phyloP scores from a whole-genome alignment of 1,140 invertebrate species.

The Limonius californicus region DNA sequence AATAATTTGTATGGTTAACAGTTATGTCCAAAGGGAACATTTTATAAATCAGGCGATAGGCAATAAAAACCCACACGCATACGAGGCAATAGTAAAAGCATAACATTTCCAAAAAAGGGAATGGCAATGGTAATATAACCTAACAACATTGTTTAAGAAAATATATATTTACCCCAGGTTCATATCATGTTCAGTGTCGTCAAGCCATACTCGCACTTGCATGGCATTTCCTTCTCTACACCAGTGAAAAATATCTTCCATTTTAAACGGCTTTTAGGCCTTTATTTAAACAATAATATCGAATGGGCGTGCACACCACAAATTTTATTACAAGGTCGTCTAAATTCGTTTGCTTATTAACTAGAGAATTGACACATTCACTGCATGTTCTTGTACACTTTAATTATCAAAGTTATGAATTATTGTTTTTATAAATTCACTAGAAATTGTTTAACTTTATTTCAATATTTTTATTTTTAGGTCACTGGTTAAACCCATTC shows the following conservation, averaged over 20 bases:
- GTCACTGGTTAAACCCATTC: neutral
- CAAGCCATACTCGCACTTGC: slow-evolving; percentile 97
- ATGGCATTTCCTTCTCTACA: slow-evolving; percentile 97
- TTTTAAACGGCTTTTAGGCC: slow-evolving; percentile 45
- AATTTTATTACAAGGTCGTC: no score
- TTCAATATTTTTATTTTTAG: slow-evolving; percentile 4
- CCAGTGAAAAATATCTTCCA: slow-evolving; percentile 99
- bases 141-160: slow-evolving; percentile 10
- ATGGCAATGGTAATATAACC: slow-evolving; percentile 24
- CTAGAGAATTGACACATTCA: no score
- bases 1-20: no score
- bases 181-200: slow-evolving; percentile 99
- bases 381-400: neutral
- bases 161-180: slow-evolving; percentile 86
- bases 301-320: neutral
- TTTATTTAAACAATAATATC: neutral
- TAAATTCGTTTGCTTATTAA: no score
- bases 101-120: slow-evolving; percentile 37
- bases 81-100: neutral
- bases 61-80: neutral
- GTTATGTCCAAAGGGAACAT: no score
- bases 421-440: neutral
- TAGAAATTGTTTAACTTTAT: neutral
- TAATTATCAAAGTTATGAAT: neutral
- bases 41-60: no score